A percentile compares a stretch with the other conserved stretches of the same genome.
Evolutionary conservation across 2,113 vertebrate species (phyloP).

Genomic region (Manacus vitellinus): DNA sequence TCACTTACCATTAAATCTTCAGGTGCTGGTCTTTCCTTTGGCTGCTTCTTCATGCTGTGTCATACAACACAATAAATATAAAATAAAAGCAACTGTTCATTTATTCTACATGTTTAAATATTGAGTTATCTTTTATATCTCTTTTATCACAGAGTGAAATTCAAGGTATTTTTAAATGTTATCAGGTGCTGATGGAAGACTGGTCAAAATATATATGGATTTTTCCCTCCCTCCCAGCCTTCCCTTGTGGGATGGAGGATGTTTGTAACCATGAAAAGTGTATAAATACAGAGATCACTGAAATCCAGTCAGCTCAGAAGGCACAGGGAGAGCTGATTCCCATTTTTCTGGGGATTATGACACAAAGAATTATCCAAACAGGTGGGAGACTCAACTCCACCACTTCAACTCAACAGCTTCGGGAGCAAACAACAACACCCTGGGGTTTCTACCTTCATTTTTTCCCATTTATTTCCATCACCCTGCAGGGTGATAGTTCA

Average conservation of each 20-base stretch:
- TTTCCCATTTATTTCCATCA: constrained; percentile 44
- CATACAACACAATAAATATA: not conserved
- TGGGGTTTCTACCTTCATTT: constrained; percentile 6
- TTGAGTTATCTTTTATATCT: not conserved
- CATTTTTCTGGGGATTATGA: not conserved
- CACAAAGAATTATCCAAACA: not conserved
- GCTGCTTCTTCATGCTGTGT: constrained; percentile 90
- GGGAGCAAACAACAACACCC: not conserved
- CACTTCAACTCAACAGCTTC: not conserved
- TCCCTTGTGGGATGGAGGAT: fast-evolving
- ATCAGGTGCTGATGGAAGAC: not conserved
- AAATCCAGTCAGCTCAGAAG: not conserved
- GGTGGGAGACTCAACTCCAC: constrained; percentile 13
- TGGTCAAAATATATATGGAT: fast-evolving
- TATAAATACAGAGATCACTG: not conserved
- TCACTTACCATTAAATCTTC: constrained; percentile 95
- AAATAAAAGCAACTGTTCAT: not conserved
- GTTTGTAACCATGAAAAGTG: fast-evolving
- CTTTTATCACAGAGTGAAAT: not conserved
- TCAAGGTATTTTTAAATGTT: not conserved
- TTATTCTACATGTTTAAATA: not conserved
- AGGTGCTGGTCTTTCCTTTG: constrained; percentile 94
- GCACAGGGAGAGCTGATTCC: not conserved
- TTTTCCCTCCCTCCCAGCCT: not conserved
- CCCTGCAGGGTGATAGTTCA: constrained; percentile 53